Conservation (phyloP, 2,113 vertebrate species). For the Edolisoma coerulescens region DNA sequence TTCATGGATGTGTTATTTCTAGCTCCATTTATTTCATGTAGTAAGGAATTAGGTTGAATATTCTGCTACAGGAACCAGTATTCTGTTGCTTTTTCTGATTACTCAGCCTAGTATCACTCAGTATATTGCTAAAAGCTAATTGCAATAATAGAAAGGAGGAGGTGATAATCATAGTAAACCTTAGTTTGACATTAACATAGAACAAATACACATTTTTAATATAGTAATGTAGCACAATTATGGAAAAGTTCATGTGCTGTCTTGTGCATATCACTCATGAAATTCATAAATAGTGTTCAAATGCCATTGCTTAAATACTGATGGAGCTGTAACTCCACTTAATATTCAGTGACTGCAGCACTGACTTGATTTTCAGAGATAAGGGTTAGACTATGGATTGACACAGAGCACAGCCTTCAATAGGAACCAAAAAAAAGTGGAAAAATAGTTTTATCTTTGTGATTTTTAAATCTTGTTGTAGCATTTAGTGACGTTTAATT, state of each 20-base stretch:
- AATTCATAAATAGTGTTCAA: neutral
- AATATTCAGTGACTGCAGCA: conserved; percentile 23
- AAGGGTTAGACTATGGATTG: neutral
- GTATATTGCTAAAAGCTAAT: neutral
- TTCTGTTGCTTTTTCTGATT: neutral
- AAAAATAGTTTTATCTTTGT: neutral
- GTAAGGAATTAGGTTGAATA: neutral
- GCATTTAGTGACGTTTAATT: neutral
- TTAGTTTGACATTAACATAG: neutral
- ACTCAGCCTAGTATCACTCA: neutral
- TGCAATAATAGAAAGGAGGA: neutral
- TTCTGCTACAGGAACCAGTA: neutral
- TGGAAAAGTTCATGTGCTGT: neutral
- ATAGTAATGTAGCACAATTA: neutral
- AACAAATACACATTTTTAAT: neutral
- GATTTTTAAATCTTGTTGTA: neutral
- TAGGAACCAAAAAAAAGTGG: neutral
- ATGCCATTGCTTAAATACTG: neutral
- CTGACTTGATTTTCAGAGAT: neutral
- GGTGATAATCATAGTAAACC: neutral
- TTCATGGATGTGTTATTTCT: neutral
- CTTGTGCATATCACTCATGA: neutral
- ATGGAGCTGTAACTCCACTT: neutral
- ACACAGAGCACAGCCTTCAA: neutral
- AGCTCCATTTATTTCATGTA: neutral